Conservation (phyloP, 92 coral and sea anemone species). For the Nematostella vectensis region DNA sequence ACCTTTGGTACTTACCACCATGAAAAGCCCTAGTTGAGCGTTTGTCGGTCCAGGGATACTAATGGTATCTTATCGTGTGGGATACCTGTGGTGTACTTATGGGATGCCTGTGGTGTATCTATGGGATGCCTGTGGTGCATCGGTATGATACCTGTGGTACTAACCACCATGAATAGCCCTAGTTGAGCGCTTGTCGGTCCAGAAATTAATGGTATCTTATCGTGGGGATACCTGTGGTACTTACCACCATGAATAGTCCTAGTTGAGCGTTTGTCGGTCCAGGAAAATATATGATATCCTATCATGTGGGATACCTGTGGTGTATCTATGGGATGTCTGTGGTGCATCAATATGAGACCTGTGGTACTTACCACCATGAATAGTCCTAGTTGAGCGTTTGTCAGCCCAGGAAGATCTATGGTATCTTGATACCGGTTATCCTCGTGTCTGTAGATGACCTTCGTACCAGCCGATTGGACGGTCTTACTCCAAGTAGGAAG, state of each 20-base stretch:
- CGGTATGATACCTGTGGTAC: no score
- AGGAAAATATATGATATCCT: no score
- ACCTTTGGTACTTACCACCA: not conserved
- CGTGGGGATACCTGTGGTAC: no score
- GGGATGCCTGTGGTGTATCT: no score
- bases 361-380: not conserved
- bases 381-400: not conserved
- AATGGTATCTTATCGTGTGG: slow-evolving; percentile 13
- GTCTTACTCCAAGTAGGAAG: not conserved
- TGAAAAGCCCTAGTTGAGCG: no score
- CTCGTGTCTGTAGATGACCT: slow-evolving; percentile 11
- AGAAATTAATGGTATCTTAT: no score
- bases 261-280: slow-evolving; percentile 27
- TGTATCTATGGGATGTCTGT: no score
- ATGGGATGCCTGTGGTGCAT: no score
- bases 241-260: not conserved
- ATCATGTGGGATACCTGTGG: not conserved
- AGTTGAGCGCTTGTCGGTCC: slow-evolving; percentile 26
- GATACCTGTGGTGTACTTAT: no score
- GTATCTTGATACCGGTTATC: slow-evolving; percentile 5
- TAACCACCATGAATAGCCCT: not conserved
- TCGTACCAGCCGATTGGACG: slow-evolving; percentile 33
- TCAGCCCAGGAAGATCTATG: slow-evolving; percentile 36
- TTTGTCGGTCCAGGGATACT: slow-evolving; percentile 42
- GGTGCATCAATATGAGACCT: no score